Conservation (phyloP, 1,140 invertebrate species). For the Doryteuthis pealeii region DNA sequence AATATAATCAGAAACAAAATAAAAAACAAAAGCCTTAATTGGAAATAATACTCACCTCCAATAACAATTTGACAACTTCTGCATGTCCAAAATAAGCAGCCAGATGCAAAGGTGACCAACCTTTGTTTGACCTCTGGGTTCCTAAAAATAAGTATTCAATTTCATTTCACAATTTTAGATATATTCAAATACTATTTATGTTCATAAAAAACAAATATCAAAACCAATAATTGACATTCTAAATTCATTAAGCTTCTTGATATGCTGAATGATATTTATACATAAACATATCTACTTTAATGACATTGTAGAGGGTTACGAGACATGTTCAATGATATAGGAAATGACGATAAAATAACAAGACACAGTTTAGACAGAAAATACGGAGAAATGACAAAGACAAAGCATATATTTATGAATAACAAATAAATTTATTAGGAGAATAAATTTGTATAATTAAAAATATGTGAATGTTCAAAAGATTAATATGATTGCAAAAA, state of each 20-base stretch:
- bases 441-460: too few species aligned
- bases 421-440: too few species aligned
- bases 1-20: too few species aligned
- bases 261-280: neutral
- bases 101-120: slow-evolving; percentile 63
- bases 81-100: slow-evolving; percentile 63
- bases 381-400: too few species aligned
- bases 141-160: slow-evolving; percentile 31
- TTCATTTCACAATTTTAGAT: neutral
- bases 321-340: too few species aligned
- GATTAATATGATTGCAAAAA: too few species aligned
- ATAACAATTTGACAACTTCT: slow-evolving; percentile 53
- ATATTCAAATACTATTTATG: neutral
- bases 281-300: neutral
- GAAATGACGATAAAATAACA: too few species aligned
- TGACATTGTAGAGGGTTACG: neutral
- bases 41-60: slow-evolving; percentile 47
- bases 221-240: neutral
- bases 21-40: too few species aligned
- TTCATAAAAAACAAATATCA: neutral
- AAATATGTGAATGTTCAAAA: too few species aligned
- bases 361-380: too few species aligned
- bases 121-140: slow-evolving; percentile 61
- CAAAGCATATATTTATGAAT: too few species aligned
- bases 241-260: neutral